These are phyloP conservation scores for Pyrochroa serraticornis DNA, from an alignment of 2,888 invertebrate species.

Conservation along the genomic window DNA sequence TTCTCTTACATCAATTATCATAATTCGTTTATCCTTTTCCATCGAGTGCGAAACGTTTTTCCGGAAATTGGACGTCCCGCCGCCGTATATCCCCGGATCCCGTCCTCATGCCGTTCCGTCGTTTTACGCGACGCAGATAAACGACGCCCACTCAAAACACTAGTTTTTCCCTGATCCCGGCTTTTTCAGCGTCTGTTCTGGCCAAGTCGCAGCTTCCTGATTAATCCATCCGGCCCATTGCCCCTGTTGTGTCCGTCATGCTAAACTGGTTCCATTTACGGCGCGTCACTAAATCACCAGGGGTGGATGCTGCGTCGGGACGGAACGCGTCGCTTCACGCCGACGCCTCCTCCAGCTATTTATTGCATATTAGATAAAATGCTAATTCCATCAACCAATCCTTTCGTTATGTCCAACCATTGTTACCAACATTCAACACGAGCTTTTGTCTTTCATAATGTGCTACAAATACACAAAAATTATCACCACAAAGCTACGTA, in stretches of 20 bases:
- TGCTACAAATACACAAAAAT: constrained; percentile 3
- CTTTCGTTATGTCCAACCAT: constrained; percentile 15
- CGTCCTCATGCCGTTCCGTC: too few relatives aligned
- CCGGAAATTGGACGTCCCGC: constrained; percentile 7
- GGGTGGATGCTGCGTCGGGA: constrained; percentile 35
- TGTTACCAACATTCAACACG: constrained; percentile 15
- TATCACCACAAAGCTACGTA: too few relatives aligned
- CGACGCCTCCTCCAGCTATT: constrained; percentile 43
- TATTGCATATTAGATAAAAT: constrained; percentile 50
- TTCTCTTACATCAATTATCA: not conserved
- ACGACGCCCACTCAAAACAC: not conserved
- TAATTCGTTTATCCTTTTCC: not conserved
- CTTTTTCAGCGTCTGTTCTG: not conserved
- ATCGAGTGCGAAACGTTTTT: not conserved
- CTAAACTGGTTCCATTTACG: constrained; percentile 53
- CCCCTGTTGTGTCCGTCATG: constrained; percentile 52
- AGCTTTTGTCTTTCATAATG: constrained; percentile 12
- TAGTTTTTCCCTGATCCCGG: not conserved
- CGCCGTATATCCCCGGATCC: not conserved
- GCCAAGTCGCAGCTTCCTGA: constrained; percentile 51
- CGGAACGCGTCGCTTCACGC: constrained; percentile 3
- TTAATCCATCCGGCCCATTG: constrained; percentile 60
- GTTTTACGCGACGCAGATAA: not conserved
- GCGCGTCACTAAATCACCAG: constrained; percentile 50
- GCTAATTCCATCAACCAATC: constrained; percentile 37